Percentiles rank a stretch among this genome's conserved stretches.
Conservation (phyloP, 1,140 invertebrate species). For the Oedothorax gibbosus region DNA sequence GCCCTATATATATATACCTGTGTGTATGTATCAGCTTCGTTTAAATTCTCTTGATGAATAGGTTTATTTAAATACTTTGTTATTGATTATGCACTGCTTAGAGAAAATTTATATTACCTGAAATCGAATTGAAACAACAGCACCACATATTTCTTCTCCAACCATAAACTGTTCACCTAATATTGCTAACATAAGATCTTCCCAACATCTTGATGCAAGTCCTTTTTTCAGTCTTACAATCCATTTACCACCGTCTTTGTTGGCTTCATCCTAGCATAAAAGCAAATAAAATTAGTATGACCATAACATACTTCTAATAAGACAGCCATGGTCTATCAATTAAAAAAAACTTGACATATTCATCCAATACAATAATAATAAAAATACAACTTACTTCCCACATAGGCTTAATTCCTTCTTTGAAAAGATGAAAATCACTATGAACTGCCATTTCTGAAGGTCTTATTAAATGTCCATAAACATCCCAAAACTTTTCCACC, state of each 20-base stretch:
- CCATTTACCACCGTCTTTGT: constrained; percentile 97
- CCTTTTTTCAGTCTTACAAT: constrained; percentile 94
- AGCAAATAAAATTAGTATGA: neutral
- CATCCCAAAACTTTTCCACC: constrained; percentile 97
- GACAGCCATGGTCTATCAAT: neutral
- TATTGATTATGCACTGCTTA: too few species aligned
- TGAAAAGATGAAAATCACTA: constrained; percentile 97
- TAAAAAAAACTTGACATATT: neutral
- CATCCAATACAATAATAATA: neutral
- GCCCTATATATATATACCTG: too few species aligned
- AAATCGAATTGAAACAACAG: constrained; percentile 93
- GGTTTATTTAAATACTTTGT: too few species aligned
- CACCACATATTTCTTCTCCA: constrained; percentile 97
- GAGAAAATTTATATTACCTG: constrained; percentile 74
- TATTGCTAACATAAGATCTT: constrained; percentile 97
- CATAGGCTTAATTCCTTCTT: constrained; percentile 98
- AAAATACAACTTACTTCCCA: constrained; percentile 81
- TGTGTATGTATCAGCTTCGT: too few species aligned
- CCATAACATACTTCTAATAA: neutral
- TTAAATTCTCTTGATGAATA: too few species aligned
- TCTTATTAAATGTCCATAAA: constrained; percentile 91
- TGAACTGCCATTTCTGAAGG: constrained; percentile 89
- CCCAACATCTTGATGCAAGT: constrained; percentile 95
- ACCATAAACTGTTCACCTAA: constrained; percentile 99
- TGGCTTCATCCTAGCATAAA: constrained; percentile 82